Evolutionary conservation across 2,888 invertebrate species (phyloP).

Genomic region (Trissonchulus latispiculum): DNA sequence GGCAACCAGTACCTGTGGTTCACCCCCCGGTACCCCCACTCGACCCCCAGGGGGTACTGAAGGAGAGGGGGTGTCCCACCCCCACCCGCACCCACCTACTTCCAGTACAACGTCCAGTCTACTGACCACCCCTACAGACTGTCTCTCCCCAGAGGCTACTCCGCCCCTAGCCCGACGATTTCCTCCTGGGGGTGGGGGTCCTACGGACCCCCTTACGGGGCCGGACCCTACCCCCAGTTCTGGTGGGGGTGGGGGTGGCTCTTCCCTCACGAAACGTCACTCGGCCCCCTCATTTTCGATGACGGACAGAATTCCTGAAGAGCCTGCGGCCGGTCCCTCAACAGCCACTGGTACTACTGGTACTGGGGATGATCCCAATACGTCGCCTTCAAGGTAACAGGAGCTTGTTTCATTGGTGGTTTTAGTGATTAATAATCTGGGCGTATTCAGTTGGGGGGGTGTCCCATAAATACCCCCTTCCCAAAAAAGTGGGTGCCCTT

Average conservation of each 20-base stretch:
- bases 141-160: background rate
- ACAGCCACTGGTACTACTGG: too few relatives aligned
- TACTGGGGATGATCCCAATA: too few relatives aligned
- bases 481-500: too few relatives aligned
- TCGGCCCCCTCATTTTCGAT: constrained; percentile 4
- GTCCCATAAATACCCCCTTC: too few relatives aligned
- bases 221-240: background rate
- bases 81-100: too few relatives aligned
- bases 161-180: background rate
- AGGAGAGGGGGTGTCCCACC: background rate
- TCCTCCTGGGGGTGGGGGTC: background rate
- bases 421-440: too few relatives aligned
- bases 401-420: too few relatives aligned
- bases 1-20: too few relatives aligned
- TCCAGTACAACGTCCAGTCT: too few relatives aligned
- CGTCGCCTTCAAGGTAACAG: too few relatives aligned
- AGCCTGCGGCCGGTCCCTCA: background rate
- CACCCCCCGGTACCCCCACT: background rate
- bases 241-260: background rate
- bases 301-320: constrained; percentile 9
- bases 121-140: too few relatives aligned
- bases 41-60: background rate
- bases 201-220: background rate
- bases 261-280: background rate
- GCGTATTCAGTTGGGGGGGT: too few relatives aligned